Conservation (phyloP, 2,797 vertebrate species). For the Netta rufina region DNA sequence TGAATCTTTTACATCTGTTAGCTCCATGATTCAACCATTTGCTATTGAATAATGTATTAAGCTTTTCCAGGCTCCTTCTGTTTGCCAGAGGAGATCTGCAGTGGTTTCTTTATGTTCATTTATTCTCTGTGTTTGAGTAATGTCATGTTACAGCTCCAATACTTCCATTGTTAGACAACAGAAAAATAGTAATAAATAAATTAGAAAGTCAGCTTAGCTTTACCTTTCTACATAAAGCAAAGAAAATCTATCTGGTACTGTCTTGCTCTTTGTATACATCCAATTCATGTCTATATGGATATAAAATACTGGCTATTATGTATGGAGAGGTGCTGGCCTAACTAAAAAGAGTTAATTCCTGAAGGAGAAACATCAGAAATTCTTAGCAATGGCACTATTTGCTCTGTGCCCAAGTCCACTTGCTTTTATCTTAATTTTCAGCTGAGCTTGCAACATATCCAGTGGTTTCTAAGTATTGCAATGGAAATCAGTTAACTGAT, state of each 20-base stretch:
- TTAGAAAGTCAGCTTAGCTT: neutral
- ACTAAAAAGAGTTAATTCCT: neutral
- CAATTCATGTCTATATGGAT: neutral
- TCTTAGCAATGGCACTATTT: neutral
- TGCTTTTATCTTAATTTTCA: neutral
- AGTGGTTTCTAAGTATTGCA: neutral
- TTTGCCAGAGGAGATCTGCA: neutral
- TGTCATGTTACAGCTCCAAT: neutral
- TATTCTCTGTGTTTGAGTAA: neutral
- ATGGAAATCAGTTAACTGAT: neutral
- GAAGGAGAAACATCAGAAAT: neutral
- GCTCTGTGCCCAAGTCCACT: neutral
- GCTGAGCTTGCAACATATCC: neutral
- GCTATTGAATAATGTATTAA: conserved; percentile 59
- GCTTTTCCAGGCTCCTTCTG: conserved; percentile 10
- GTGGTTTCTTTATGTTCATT: conserved; percentile 12
- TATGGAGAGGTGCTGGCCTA: neutral
- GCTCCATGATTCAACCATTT: conserved; percentile 15
- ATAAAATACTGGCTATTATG: neutral
- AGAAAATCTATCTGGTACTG: neutral
- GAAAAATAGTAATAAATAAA: neutral
- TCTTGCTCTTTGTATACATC: neutral
- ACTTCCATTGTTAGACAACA: neutral
- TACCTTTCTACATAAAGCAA: neutral
- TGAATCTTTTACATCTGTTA: conserved; percentile 37